Evolutionary conservation across 2,888 invertebrate species (phyloP).

Genomic region (Morinoia aosen): DNA sequence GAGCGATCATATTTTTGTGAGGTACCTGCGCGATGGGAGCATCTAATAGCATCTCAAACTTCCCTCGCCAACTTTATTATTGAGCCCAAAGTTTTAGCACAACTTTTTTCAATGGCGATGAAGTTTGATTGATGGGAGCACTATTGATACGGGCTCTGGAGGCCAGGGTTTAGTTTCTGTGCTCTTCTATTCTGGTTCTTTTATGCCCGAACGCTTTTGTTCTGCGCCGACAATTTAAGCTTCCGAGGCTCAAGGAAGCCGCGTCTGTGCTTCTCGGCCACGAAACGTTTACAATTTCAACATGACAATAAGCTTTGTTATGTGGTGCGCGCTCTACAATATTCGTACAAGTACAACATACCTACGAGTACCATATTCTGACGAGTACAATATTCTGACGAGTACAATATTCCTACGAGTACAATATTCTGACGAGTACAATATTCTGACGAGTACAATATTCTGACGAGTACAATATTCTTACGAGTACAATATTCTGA

Average conservation of each 20-base stretch:
- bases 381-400: not conserved
- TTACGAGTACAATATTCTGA: too few species aligned
- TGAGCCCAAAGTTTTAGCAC: constrained; percentile 10
- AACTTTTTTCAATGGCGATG: constrained; percentile 12
- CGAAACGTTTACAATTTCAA: not conserved
- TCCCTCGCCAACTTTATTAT: constrained; percentile 2
- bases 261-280: not conserved
- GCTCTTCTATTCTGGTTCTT: not conserved
- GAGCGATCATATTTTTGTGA: not conserved
- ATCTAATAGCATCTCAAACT: constrained; percentile 5
- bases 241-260: not conserved
- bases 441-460: not conserved
- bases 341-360: not conserved
- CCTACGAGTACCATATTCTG: not conserved
- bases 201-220: not conserved
- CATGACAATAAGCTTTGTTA: not conserved
- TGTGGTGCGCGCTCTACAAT: not conserved
- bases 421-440: not conserved
- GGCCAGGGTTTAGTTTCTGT: not conserved
- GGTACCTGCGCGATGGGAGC: not conserved
- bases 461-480: too few species aligned
- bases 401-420: not conserved
- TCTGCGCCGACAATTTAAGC: not conserved
- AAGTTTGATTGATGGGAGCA: constrained; percentile 2
- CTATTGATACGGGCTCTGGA: not conserved